Evolutionary conservation across 2,113 vertebrate genomes (phyloP), one percentile per base, ranked within the genome.

Genomic region (Dryoscopus gambensis): DNA sequence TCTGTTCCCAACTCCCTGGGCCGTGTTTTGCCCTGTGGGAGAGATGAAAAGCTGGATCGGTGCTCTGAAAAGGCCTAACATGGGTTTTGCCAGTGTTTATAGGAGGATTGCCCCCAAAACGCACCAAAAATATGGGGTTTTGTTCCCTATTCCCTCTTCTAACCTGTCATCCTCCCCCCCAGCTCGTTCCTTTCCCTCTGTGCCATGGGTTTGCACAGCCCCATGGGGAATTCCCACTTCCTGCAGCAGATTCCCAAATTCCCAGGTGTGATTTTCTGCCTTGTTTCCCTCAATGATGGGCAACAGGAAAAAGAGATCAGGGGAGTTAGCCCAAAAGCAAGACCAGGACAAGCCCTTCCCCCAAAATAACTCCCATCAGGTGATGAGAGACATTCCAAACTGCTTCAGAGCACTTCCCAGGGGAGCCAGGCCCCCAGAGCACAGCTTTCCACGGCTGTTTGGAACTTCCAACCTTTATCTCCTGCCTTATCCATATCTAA

Each of bases 251-350:
- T 20, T 42, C 39, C 52, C 49, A 30, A 7, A 47, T 10, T 59
- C 10, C 52, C 52, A 47, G 28, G 62, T 12, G 0, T 10, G 56
- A 23, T 27, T 59, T 13, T 21, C 68, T 23, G 40, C 47, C 57
- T 33, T 78, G 27, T 16, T 30, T 6, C 25, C 39, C 53, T 79
- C 35, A 8, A 0, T 6, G 44, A 44, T 5, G 7, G 2, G 11
- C 9, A 27, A 19, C 11, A 42, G 21, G 35, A 33, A 35, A 31
- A 42, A 25, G 17, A 20, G 11, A 27, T 62, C 7, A 6, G 49
- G 55, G 40, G 14, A 62, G 6, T n/a, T 9, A 28, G 6, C 39
- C 46, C 39, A 22, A 28, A 49, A 18, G 7, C 33, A 42, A 33
- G 55, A 42, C 7, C 56, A 49, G 40, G 40, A 63, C 35, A 14